phyloP scores from a whole-genome alignment of 2,888 invertebrate genomes.

The Neocrepidodera transversa region DNA sequence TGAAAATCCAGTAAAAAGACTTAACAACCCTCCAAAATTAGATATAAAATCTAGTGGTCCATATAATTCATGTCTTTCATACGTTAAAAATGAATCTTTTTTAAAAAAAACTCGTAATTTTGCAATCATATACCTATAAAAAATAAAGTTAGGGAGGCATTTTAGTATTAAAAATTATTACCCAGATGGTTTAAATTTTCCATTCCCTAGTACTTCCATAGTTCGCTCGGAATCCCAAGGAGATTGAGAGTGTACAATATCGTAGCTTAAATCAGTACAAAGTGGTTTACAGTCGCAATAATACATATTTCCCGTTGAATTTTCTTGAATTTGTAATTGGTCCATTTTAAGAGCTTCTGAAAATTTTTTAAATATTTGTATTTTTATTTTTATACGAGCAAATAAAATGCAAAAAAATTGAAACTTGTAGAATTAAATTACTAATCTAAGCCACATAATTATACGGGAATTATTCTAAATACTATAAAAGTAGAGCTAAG shows the following conservation, averaged over 20 bases:
- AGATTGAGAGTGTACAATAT: conserved; percentile 72
- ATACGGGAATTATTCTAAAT: too few species aligned
- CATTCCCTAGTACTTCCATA: not conserved
- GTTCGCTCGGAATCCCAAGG: conserved; percentile 66
- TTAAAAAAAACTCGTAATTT: conserved; percentile 46
- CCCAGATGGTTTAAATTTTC: not conserved
- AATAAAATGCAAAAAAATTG: too few species aligned
- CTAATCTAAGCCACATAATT: too few species aligned
- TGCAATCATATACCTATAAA: conserved; percentile 43
- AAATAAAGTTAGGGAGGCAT: conserved; percentile 2
- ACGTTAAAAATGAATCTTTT: conserved; percentile 47
- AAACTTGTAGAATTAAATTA: too few species aligned
- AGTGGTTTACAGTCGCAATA: conserved; percentile 67
- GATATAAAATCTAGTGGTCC: conserved; percentile 50
- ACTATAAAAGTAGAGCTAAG: too few species aligned
- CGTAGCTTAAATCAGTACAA: conserved; percentile 72
- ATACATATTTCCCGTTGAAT: too few species aligned
- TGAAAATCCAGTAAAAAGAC: conserved; percentile 57
- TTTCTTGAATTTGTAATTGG: too few species aligned
- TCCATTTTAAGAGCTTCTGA: too few species aligned
- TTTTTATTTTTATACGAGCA: too few species aligned
- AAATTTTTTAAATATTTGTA: too few species aligned
- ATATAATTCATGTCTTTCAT: conserved; percentile 50
- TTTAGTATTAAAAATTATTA: not conserved
- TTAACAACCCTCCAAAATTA: conserved; percentile 51